These are phyloP conservation scores for Lasioglossum figueresi DNA, from an alignment of 2,888 invertebrate species.

Conservation along the genomic window DNA sequence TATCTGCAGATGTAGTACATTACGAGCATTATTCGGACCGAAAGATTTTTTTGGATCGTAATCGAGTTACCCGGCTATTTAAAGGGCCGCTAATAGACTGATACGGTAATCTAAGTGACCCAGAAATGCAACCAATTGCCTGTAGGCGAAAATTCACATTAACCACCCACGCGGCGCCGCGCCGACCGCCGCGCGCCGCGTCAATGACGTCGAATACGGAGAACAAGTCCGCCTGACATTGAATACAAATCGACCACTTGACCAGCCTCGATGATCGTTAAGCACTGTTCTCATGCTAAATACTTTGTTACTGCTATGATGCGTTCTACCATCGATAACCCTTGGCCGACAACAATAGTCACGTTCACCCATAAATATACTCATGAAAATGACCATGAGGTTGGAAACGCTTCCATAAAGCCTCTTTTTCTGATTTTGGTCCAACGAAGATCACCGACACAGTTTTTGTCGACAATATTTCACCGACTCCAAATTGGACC, in stretches of 20 bases:
- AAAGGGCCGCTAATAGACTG: slow-evolving; percentile 39
- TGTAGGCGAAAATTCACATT: slow-evolving; percentile 65
- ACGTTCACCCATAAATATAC: background rate
- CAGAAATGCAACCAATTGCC: slow-evolving; percentile 48
- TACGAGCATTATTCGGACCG: background rate
- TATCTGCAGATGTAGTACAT: background rate
- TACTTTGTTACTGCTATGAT: slow-evolving; percentile 14
- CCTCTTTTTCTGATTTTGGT: background rate
- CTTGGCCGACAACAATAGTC: background rate
- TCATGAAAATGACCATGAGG: background rate
- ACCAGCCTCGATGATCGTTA: slow-evolving; percentile 30
- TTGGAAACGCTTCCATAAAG: background rate
- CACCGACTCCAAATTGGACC: too few relatives aligned
- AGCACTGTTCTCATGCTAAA: slow-evolving; percentile 13
- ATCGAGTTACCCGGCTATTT: slow-evolving; percentile 52
- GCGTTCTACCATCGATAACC: background rate
- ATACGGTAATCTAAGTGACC: slow-evolving; percentile 34
- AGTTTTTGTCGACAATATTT: too few relatives aligned
- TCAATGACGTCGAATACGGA: slow-evolving; percentile 53
- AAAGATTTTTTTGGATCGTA: slow-evolving; percentile 22
- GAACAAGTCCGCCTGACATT: slow-evolving; percentile 62
- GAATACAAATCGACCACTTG: slow-evolving; percentile 64
- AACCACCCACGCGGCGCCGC: slow-evolving; percentile 50
- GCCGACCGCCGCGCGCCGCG: background rate
- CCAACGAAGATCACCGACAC: too few relatives aligned